Base-by-base conservation (phyloP, 2,797 vertebrate species). In the Sebastiscus tertius region DNA sequence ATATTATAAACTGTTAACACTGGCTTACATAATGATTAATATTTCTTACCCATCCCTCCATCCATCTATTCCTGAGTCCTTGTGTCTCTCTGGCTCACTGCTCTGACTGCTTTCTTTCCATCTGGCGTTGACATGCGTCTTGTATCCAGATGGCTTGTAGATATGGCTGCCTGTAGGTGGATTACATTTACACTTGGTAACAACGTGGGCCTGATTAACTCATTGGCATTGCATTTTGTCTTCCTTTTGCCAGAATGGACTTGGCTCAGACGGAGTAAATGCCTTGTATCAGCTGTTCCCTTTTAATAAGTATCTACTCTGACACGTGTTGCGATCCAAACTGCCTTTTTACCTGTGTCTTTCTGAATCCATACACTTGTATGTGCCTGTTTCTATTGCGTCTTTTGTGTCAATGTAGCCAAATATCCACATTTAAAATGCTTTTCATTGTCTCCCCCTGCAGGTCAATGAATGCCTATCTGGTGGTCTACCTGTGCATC, bases 381-480 rank as follows among this genome's bases (percentile, higher is more conserved):
- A 8, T 33, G 59, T 34, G 54, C 39, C 13, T 46, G 8, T 61
- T 62, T 73, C 22, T 61, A 2, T 67, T 12, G 13, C 24, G 6
- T 7, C 12, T 34, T 46, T 64, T 56, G 22, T 36, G 18, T 52
- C 9, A 16, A 70, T 55, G n/a, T 46, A 1, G 0, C 7, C n/a
- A 39, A 16, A 54, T 26, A 11, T 24, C 27, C 60, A 34, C 18
- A 13, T 4, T 10, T 7, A 22, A 34, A 26, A 24, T 2, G 2
- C 18, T 6, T 13, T 36, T 31, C 0, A 0, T n/a, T 5, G 29
- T 79, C 24, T 49, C 59, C 71, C 65, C 67, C 68, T 66, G 16
- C 92, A 99, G 98, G 89, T 99, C 98, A 11, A 99, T 99, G 98
- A 99, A 99, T 66, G 94, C 95, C 27, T 99, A 97, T 94, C 95